Evolutionary conservation across 2,888 invertebrate species (phyloP), one percentile per base, ranked within the genome.

Genomic region (Frankliniella intonsa): DNA sequence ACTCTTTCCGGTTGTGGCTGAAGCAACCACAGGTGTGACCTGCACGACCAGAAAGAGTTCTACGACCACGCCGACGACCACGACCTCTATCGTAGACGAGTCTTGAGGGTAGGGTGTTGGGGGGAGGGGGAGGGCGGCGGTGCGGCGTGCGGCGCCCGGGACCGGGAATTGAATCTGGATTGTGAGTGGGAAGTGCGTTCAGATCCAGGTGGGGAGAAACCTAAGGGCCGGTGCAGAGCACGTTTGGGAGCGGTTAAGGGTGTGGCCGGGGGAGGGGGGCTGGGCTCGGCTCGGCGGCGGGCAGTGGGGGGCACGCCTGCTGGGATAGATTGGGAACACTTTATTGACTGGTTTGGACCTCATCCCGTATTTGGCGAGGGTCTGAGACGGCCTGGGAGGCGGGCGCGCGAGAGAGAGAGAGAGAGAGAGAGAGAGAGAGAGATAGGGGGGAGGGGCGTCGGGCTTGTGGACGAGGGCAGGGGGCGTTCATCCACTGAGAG

Each of bases 321-420:
- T 25, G 69, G 69, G 69, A 76, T 76, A 76, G 69, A 76, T 76
- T 76, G 69, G 69, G 25, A 76, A 76, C 69, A 76, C 69, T 76
- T 25, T 22, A 76, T 76, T 76, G 69, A 76, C 69, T 76, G 69
- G 69, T 76, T 76, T 76, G 25, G 69, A 25, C 69, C 69, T 62
- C 69, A 76, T 76, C 25, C 25, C 69, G 25, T 76, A 76, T 76
- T 22, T 76, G 69, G 25, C 11, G 17, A 14, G 55, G 17, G 55
- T 14, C 17, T 55, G 55, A 55, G 12, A 19, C 17, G 55, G 55
- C 19, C 12, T 9, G 55, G 14, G 55, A 17, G 14, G 55, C 11
- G 55, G 55, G 55, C n/a, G n/a, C n/a, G n/a, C n/a, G 55, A 9
- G 38, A 38, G 38, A 38, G 38, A 62, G 62, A 62, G n/a, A 62